Evolutionary conservation across 2,888 invertebrate species (phyloP).

Genomic region (Girardia tigrina): DNA sequence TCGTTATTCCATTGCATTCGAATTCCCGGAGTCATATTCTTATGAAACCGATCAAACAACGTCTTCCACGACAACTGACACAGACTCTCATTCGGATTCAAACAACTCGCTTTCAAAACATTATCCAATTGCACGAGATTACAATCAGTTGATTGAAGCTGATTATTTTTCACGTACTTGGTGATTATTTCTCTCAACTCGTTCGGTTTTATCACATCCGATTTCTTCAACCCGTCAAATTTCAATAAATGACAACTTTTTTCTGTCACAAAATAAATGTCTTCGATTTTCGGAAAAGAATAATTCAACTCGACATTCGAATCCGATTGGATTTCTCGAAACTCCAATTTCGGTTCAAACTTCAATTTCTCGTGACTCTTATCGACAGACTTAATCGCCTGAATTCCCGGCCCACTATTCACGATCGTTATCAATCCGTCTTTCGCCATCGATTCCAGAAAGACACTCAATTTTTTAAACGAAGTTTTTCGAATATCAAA

Average conservation of each 20-base stretch:
- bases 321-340: neutral
- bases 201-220: neutral
- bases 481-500: conserved; percentile 27
- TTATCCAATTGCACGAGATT: neutral
- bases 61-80: neutral
- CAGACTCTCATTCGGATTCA: neutral
- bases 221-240: neutral
- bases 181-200: conserved; percentile 18
- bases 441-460: neutral
- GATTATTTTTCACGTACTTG: conserved; percentile 21
- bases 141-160: neutral
- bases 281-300: conserved; percentile 1
- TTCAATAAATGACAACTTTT: conserved; percentile 7
- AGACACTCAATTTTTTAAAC: conserved; percentile 1
- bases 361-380: neutral
- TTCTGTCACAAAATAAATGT: neutral
- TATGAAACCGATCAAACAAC: neutral
- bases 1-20: neutral
- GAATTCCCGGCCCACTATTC: neutral
- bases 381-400: neutral
- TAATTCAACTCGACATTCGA: neutral
- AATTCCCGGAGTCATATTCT: conserved; percentile 15
- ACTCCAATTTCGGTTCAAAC: neutral
- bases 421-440: neutral
- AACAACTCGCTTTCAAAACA: neutral